Conservation (phyloP, 2,888 invertebrate species). For the Melinaea marsaeus region DNA sequence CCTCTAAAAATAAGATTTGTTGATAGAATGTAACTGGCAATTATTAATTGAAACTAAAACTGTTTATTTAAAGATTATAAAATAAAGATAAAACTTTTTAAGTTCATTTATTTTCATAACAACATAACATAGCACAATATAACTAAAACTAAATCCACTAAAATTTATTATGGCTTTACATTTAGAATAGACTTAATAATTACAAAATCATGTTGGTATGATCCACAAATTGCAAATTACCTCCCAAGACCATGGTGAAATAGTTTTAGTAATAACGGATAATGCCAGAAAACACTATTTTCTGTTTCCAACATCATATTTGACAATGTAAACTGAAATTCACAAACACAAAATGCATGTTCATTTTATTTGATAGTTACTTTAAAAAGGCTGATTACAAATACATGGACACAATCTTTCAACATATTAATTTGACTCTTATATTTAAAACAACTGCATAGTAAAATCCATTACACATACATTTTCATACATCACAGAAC, state of each 20-base stretch:
- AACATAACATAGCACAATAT: background rate
- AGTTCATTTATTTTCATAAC: no score
- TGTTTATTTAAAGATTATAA: slow-evolving; percentile 5
- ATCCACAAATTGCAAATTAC: no score
- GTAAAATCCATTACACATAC: background rate
- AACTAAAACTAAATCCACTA: slow-evolving; percentile 7
- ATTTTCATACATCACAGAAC: slow-evolving; percentile 1
- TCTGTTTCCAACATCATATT: no score
- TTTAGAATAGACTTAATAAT: background rate
- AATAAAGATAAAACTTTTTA: slow-evolving; percentile 3
- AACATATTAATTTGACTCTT: background rate
- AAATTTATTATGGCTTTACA: slow-evolving; percentile 9
- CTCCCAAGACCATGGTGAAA: no score
- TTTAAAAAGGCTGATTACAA: background rate
- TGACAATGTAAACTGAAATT: no score
- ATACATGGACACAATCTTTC: background rate
- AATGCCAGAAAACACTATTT: no score
- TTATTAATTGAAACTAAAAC: no score
- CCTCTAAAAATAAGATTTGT: slow-evolving; percentile 81
- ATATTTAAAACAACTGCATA: background rate
- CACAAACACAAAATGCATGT: no score
- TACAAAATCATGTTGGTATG: no score
- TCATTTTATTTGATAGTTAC: no score
- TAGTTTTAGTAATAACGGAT: no score
- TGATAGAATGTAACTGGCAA: slow-evolving; percentile 60